phyloP scores from a whole-genome alignment of 2,888 invertebrate species.

The Agelastica alni region DNA sequence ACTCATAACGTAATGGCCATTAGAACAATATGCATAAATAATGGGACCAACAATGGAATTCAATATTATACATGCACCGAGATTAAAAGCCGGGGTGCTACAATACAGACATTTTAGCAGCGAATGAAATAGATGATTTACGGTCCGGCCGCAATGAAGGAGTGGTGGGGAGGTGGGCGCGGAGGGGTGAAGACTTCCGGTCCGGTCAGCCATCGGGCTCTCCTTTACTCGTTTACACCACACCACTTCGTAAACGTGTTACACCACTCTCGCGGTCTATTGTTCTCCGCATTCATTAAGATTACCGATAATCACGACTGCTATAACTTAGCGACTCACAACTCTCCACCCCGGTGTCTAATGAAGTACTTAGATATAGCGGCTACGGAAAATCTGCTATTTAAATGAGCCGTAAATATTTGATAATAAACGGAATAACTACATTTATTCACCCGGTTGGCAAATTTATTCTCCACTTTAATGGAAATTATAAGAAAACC shows the following conservation, averaged over 20 bases:
- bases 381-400: slow-evolving; percentile 48
- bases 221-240: slow-evolving; percentile 43
- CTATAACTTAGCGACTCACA: slow-evolving; percentile 50
- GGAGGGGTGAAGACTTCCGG: slow-evolving; percentile 45
- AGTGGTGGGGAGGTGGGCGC: too few species aligned
- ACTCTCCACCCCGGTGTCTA: slow-evolving; percentile 45
- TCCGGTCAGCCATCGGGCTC: slow-evolving; percentile 41
- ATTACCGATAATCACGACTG: slow-evolving; percentile 52
- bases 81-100: slow-evolving; percentile 38
- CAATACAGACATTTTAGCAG: slow-evolving; percentile 41
- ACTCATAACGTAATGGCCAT: slow-evolving; percentile 19
- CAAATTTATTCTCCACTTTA: slow-evolving; percentile 19
- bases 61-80: slow-evolving; percentile 35
- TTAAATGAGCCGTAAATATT: slow-evolving; percentile 52
- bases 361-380: slow-evolving; percentile 54
- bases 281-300: slow-evolving; percentile 53
- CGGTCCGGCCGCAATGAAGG: slow-evolving; percentile 30
- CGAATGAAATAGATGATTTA: slow-evolving; percentile 44
- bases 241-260: slow-evolving; percentile 41
- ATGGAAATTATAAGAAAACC: slow-evolving; percentile 20
- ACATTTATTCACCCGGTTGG: slow-evolving; percentile 24
- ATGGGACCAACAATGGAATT: slow-evolving; percentile 23
- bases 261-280: slow-evolving; percentile 37
- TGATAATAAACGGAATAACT: slow-evolving; percentile 42
- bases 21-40: slow-evolving; percentile 25